Percentiles rank a stretch among this genome's conserved stretches.
Evolutionary conservation across 2,113 vertebrate species (phyloP).

Genomic region (Sorex fumeus): DNA sequence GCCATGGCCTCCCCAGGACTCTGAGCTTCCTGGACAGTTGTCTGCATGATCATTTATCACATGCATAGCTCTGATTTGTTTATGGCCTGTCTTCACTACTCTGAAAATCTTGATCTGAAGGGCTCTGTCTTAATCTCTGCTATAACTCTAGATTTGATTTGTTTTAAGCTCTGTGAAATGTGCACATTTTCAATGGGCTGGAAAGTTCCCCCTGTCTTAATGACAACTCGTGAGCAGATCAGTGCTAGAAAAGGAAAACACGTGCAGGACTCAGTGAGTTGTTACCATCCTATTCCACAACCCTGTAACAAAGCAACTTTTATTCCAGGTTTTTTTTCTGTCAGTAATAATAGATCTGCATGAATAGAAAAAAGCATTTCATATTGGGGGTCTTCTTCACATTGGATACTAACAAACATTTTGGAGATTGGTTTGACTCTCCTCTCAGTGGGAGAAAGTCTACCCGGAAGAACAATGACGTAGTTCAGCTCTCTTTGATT

Average conservation of each 20-base stretch:
- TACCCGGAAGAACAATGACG: conserved; percentile 77
- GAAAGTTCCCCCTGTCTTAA: conserved; percentile 3
- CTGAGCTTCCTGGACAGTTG: not conserved
- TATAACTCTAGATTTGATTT: not conserved
- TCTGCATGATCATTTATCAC: not conserved
- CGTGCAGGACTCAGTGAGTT: not conserved
- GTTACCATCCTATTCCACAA: not conserved
- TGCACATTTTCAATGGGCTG: not conserved
- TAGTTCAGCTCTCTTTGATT: conserved; percentile 86
- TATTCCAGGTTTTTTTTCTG: not conserved
- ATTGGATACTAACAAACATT: conserved; percentile 46
- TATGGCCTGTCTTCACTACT: not conserved
- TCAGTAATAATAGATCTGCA: not conserved
- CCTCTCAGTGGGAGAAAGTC: conserved; percentile 77
- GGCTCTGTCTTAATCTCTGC: not conserved
- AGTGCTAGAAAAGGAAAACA: conserved; percentile 47
- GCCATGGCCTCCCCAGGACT: not conserved
- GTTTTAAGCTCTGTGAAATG: conserved; percentile 44
- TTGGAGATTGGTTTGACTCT: conserved; percentile 41
- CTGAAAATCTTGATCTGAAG: conserved; percentile 14
- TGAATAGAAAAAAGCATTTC: not conserved
- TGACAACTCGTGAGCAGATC: conserved; percentile 38
- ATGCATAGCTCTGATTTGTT: not conserved
- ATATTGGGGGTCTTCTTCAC: not conserved
- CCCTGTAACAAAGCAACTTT: conserved; percentile 21